Conservation (phyloP, 2,113 vertebrate species). For the Herpailurus yagouaroundi region DNA sequence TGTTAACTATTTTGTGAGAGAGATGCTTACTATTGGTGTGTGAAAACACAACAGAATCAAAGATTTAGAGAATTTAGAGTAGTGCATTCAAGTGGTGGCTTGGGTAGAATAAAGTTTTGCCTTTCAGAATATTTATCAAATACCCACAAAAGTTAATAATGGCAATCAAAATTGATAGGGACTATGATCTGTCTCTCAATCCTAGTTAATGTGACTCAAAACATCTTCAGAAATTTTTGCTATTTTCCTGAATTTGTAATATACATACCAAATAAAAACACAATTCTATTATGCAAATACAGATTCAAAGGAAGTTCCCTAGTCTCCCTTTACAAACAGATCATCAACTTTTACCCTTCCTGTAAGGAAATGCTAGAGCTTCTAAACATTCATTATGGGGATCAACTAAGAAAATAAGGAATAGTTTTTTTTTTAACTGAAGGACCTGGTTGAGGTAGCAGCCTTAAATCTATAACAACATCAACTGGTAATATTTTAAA, state of each 20-base stretch:
- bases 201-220: neutral
- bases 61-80: neutral
- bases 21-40: neutral
- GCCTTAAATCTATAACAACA: neutral
- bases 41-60: neutral
- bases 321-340: neutral
- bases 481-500: neutral
- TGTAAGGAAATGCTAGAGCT: neutral
- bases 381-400: neutral
- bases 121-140: neutral
- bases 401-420: neutral
- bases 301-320: neutral
- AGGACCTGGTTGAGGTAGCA: neutral
- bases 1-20: neutral
- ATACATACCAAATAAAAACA: neutral
- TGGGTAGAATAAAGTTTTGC: neutral
- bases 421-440: neutral
- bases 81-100: neutral
- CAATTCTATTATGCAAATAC: neutral
- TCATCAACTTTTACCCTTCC: neutral
- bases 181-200: neutral
- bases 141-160: neutral
- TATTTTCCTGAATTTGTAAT: neutral
- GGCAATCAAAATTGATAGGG: neutral
- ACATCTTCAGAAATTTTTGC: neutral